These are phyloP conservation scores for Cremastinae sp. DNA, from an alignment of 2,888 invertebrate species.

Conservation along the genomic window DNA sequence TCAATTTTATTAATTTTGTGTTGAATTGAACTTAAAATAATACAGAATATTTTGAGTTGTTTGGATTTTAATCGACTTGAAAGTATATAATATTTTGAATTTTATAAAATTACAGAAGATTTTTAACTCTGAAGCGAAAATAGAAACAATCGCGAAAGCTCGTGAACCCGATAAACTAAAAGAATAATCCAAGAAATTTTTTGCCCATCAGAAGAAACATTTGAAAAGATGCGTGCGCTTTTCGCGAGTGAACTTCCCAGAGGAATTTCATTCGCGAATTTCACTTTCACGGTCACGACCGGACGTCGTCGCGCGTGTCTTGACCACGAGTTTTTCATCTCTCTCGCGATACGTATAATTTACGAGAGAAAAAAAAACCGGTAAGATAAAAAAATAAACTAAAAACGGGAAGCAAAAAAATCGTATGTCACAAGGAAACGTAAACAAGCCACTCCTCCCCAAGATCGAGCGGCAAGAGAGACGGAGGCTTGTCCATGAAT, in stretches of 20 bases:
- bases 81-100: no score
- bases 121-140: no score
- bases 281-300: constrained; percentile 77
- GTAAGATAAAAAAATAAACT: neutral
- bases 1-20: no score
- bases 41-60: no score
- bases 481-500: neutral
- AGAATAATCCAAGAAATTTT: neutral
- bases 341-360: constrained; percentile 43
- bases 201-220: neutral
- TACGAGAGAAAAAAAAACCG: constrained; percentile 22
- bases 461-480: constrained; percentile 22
- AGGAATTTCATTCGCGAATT: constrained; percentile 70
- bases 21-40: no score
- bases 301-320: constrained; percentile 40
- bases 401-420: constrained; percentile 20
- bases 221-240: constrained; percentile 13
- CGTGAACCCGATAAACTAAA: neutral
- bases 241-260: constrained; percentile 21
- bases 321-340: constrained; percentile 39
- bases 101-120: no score
- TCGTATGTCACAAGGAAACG: constrained; percentile 15
- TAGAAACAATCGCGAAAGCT: no score
- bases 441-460: constrained; percentile 32
- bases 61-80: no score